Base-by-base conservation (phyloP, 1,140 invertebrate genomes). In the Drosophila pectinifera region DNA sequence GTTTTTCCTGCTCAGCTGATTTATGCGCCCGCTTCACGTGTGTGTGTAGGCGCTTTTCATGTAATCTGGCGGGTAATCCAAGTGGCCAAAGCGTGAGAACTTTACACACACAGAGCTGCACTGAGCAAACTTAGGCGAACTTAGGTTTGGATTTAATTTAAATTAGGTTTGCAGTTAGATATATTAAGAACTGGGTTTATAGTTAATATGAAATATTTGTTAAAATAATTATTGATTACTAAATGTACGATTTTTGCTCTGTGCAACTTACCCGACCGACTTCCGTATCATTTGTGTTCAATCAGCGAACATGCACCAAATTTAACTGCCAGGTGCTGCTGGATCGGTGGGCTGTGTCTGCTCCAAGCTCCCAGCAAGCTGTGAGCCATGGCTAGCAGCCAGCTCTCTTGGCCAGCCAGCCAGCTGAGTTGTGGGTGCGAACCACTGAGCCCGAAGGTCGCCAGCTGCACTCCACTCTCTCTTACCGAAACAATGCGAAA, bases 231-330 rank as follows among this genome's bases (percentile, higher is more conserved):
- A n/a, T n/a, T n/a, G n/a, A n/a, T n/a, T n/a, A n/a, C n/a, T n/a
- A n/a, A n/a, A n/a, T n/a, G n/a, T n/a, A n/a, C n/a, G n/a, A n/a
- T n/a, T 51, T 51, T 51, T 3, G 8, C 28, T 16, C 26, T 14
- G 20, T 41, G 38, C 45, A 67, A 36, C 22, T 24, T 46, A 56
- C 57, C 28, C 81, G 73, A 82, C 75, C 83, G 77, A 88, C 84
- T 88, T 89, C 84, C 84, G 84, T 89, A 89, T 89, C 84, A 84
- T 80, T 89, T 89, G 80, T 78, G 84, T 89, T 89, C 77, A 89
- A 89, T 89, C 84, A 89, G 84, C 73, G 76, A 89, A 89, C 84
- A 89, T 89, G 84, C 73, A 89, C 84, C 84, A 89, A 89, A 89
- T 89, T 89, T 89, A 72, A 79, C 46, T 68, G 78, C 84, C 80